These are phyloP conservation scores for Notodonta ziczac DNA, from an alignment of 2,888 invertebrate species.

Conservation along the genomic window DNA sequence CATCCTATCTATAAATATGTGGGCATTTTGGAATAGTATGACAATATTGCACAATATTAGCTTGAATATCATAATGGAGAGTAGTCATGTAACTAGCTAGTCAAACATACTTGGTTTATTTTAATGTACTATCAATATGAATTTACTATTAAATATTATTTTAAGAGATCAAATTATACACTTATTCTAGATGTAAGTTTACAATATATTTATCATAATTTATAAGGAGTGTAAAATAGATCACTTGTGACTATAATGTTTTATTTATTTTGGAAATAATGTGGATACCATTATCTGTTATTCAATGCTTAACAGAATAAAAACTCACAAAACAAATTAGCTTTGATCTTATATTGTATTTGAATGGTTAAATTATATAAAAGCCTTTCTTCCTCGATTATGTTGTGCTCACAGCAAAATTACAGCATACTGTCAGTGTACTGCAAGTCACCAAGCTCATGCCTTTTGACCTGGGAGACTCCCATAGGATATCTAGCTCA, in stretches of 20 bases:
- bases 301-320: background rate
- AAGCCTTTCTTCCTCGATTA: too few relatives aligned
- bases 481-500: constrained; percentile 21
- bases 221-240: constrained; percentile 66
- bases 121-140: constrained; percentile 43
- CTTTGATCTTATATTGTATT: too few relatives aligned
- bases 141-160: constrained; percentile 45
- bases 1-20: constrained; percentile 13
- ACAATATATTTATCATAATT: constrained; percentile 61
- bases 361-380: too few relatives aligned
- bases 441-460: background rate
- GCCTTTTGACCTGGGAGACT: background rate
- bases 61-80: constrained; percentile 19
- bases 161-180: constrained; percentile 48
- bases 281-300: too few relatives aligned
- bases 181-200: constrained; percentile 48
- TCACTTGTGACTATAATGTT: constrained; percentile 47
- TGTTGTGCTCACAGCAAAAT: background rate
- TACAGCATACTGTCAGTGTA: background rate
- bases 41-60: constrained; percentile 32
- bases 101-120: constrained; percentile 57
- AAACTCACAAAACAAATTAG: background rate
- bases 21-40: constrained; percentile 16
- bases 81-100: constrained; percentile 51
- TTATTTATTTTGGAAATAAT: constrained; percentile 27